Percentiles rank a stretch among this genome's conserved stretches.
These are phyloP conservation scores for Tiliqua scincoides DNA, from an alignment of 2,113 vertebrate genomes.

Conservation along the genomic window DNA sequence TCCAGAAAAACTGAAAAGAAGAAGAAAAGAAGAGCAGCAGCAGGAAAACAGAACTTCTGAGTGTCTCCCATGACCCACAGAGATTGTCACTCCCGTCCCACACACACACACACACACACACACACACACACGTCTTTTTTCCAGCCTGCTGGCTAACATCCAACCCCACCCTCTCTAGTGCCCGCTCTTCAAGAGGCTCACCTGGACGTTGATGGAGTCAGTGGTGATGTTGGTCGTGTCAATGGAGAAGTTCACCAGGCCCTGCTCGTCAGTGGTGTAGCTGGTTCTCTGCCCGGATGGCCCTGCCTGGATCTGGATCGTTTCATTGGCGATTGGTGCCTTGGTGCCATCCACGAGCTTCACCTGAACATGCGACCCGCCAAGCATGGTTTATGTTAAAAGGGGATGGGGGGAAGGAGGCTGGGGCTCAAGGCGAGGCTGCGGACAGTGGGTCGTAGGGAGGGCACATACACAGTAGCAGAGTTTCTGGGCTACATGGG, in stretches of 20 bases:
- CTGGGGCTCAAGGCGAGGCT: too few species aligned
- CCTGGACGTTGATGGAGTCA: conserved; percentile 60
- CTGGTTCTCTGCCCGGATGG: conserved; percentile 52
- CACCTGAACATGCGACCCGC: conserved; percentile 59
- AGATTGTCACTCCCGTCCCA: too few species aligned
- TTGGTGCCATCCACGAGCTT: conserved; percentile 69
- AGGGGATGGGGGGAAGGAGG: not conserved
- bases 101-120: too few species aligned
- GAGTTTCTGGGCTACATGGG: too few species aligned
- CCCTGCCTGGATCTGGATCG: conserved; percentile 30
- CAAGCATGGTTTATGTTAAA: not conserved
- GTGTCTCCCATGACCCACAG: too few species aligned
- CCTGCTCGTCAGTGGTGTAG: conserved; percentile 70
- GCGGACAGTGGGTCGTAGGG: not conserved
- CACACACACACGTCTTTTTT: too few species aligned
- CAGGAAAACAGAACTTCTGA: too few species aligned
- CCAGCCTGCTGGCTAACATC: too few species aligned
- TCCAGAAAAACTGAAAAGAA: too few species aligned
- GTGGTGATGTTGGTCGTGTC: conserved; percentile 51
- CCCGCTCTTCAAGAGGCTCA: conserved; percentile 49
- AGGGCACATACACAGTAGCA: too few species aligned
- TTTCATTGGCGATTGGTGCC: conserved; percentile 68
- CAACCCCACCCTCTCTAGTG: too few species aligned
- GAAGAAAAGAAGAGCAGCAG: too few species aligned
- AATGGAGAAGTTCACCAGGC: conserved; percentile 72